A percentile compares a stretch with the other conserved stretches of the same genome.
These are phyloP conservation scores for Globicephala melas DNA, from an alignment of 2,113 vertebrate genomes.

Conservation along the genomic window DNA sequence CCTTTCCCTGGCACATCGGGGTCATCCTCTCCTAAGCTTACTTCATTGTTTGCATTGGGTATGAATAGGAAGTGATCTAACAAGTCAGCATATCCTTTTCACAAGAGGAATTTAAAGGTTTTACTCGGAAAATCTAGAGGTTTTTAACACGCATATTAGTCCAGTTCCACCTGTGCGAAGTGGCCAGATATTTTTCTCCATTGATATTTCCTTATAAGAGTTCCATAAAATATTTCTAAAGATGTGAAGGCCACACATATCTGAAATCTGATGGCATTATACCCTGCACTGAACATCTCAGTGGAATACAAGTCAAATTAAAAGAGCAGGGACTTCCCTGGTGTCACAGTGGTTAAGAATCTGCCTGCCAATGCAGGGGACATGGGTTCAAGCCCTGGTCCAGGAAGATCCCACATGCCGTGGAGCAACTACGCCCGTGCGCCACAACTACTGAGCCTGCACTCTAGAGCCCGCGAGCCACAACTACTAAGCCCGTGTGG, in stretches of 20 bases:
- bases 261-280: slow-evolving; percentile 45
- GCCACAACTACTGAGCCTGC: too few species aligned
- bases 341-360: too few species aligned
- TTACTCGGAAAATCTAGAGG: slow-evolving; percentile 12
- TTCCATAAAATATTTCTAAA: slow-evolving; percentile 41
- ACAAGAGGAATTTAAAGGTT: neutral
- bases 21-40: neutral
- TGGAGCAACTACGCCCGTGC: too few species aligned
- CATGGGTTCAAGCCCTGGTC: too few species aligned
- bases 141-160: neutral
- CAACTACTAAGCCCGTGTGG: too few species aligned
- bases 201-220: neutral
- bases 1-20: neutral
- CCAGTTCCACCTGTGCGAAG: neutral
- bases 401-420: too few species aligned
- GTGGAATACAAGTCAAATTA: slow-evolving; percentile 36
- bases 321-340: neutral
- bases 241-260: neutral
- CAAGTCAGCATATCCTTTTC: neutral
- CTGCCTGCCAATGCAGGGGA: too few species aligned
- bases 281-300: neutral
- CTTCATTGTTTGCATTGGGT: neutral
- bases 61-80: slow-evolving; percentile 12
- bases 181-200: neutral
- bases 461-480: too few species aligned